These are phyloP conservation scores for Cryptops parisi DNA, from an alignment of 2,888 invertebrate species.

Conservation along the genomic window DNA sequence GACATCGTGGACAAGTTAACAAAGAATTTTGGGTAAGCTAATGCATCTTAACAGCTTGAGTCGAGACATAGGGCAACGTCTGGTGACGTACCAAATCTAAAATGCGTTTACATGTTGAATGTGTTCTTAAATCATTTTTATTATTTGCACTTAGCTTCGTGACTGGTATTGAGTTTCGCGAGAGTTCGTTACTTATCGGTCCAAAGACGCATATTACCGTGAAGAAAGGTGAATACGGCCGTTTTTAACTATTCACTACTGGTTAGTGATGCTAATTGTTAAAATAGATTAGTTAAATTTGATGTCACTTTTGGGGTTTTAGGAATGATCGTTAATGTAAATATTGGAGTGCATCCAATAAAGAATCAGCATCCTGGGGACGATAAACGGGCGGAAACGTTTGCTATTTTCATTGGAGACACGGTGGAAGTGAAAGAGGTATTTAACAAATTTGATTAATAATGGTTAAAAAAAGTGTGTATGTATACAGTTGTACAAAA, in stretches of 20 bases:
- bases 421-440: slow-evolving; percentile 90
- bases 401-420: slow-evolving; percentile 91
- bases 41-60: too few relatives aligned
- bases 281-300: not conserved
- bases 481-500: too few relatives aligned
- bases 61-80: too few relatives aligned
- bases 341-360: slow-evolving; percentile 77
- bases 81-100: too few relatives aligned
- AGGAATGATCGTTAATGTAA: slow-evolving; percentile 91
- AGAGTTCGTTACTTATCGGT: slow-evolving; percentile 80
- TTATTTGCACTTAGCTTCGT: slow-evolving; percentile 52
- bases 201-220: slow-evolving; percentile 67
- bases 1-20: slow-evolving; percentile 74
- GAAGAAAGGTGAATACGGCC: slow-evolving; percentile 52
- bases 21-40: slow-evolving; percentile 69
- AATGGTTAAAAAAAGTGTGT: too few relatives aligned
- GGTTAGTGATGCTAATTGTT: not conserved
- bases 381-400: slow-evolving; percentile 60
- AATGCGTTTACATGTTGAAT: too few relatives aligned
- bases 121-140: not conserved
- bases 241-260: too few relatives aligned
- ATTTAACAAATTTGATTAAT: too few relatives aligned
- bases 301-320: too few relatives aligned
- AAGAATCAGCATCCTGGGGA: slow-evolving; percentile 66
- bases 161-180: slow-evolving; percentile 97